A percentile compares a stretch with the other conserved stretches of the same genome.
Conservation (phyloP, 2,888 invertebrate species). For the Netelia virgata region DNA sequence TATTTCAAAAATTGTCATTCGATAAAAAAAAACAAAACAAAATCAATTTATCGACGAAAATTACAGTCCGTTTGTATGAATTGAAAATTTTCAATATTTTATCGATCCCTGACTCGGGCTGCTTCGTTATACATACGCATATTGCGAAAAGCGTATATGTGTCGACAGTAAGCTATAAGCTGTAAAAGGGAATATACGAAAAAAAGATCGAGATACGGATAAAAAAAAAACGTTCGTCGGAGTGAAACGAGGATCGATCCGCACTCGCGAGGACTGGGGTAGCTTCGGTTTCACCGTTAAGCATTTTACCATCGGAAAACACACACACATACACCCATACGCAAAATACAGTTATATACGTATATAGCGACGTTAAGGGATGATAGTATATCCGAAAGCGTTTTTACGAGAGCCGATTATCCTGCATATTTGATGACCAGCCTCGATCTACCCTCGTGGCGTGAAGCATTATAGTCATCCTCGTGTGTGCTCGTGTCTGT, state of each 20-base stretch:
- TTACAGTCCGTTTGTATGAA: no score
- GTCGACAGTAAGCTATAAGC: neutral
- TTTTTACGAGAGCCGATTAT: conserved; percentile 75
- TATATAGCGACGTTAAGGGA: neutral
- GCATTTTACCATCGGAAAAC: conserved; percentile 6
- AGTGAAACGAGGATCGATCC: neutral
- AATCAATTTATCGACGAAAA: no score
- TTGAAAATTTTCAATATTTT: neutral
- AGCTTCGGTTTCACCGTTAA: neutral
- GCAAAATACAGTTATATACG: neutral
- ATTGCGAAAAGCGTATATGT: neutral
- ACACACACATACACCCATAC: no score
- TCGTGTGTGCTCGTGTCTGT: conserved; percentile 12
- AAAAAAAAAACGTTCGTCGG: neutral
- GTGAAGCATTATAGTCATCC: conserved; percentile 72
- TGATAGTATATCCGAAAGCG: conserved; percentile 55
- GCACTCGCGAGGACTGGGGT: neutral
- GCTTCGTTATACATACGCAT: neutral
- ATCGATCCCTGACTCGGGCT: neutral
- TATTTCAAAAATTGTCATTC: no score
- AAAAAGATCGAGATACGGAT: neutral
- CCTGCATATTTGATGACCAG: conserved; percentile 77
- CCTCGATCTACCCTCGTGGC: conserved; percentile 63
- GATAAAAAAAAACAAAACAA: no score
- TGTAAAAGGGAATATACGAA: neutral